Base-by-base conservation (phyloP, 2,888 invertebrate genomes). In the Caprella mutica region DNA sequence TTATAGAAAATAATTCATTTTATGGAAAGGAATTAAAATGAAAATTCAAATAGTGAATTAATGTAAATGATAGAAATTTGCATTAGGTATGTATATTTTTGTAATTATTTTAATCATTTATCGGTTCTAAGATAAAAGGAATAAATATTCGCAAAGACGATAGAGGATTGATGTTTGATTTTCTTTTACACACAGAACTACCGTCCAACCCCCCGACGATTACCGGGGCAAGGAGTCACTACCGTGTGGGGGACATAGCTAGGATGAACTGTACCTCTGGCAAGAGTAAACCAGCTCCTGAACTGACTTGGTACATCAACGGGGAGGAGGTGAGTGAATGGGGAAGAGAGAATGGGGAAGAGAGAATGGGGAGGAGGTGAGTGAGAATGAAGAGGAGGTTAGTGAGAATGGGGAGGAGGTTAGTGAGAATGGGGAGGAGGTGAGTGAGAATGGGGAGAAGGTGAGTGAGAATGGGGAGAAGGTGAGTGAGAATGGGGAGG, bases 251-350 rank as follows among this genome's bases (percentile, higher is more conserved):
- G 33, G 62, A 62, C 17, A 56, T 46, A 3, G 62, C 54, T 17
- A 38, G 50, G 8, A 56, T 62, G 51, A 62, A 62, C 56, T 62
- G 62, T 46, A 62, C 62, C 40, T 59, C 62, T 1, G 52, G 59
- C 26, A 42, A 43, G 35, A 62, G 62, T 44, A 59, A 59, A 14
- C 62, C 62, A 2, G 62, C 59, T 2, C 58, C 62, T 3, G 35
- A 40, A 12, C 62, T 62, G 24, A 59, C 62, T n/a, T 62, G 62
- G 62, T 56, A 38, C 29, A 59, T 62, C 50, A 62, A 62, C 44
- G 55, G 48, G 6, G 52, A 59, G 9, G 38, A 52, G 56, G 62
- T 62, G 19, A 53, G 53, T 3, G 2, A 48, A 48, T 24, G 48
- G 48, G n/a, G 1, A 3, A 24, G n/a, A 17, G 48, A 30, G 29